Evolutionary conservation across 2,888 invertebrate species (phyloP).

Genomic region (Mythimna vitellina): DNA sequence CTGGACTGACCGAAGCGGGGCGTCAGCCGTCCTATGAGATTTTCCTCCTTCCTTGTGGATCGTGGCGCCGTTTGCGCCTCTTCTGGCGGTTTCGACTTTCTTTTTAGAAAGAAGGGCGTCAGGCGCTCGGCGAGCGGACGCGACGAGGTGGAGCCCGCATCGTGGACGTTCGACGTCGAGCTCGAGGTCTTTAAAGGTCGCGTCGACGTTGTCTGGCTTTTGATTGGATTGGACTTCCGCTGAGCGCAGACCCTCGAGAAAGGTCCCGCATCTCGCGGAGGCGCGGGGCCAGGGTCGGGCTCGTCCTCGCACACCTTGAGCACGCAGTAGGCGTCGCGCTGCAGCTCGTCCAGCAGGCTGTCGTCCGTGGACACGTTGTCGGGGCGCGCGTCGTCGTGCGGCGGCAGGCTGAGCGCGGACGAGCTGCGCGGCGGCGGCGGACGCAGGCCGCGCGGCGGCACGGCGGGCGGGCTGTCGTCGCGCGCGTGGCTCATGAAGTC

Average conservation of each 20-base stretch:
- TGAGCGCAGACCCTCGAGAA: conserved; percentile 85
- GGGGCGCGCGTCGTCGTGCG: conserved; percentile 77
- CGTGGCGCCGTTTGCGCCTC: conserved; percentile 69
- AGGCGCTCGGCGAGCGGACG: conserved; percentile 84
- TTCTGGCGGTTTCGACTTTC: conserved; percentile 82
- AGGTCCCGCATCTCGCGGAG: conserved; percentile 73
- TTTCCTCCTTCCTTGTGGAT: conserved; percentile 80
- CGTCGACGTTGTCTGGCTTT: conserved; percentile 76
- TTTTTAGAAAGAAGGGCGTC: conserved; percentile 87
- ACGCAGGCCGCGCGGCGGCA: conserved; percentile 72
- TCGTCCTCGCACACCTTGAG: conserved; percentile 86
- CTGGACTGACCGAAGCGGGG: conserved; percentile 87
- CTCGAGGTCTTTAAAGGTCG: conserved; percentile 84
- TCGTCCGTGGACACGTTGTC: conserved; percentile 82
- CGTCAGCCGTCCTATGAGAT: conserved; percentile 84
- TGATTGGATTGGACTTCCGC: conserved; percentile 87
- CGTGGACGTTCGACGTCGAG: conserved; percentile 87
- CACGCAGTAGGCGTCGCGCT: conserved; percentile 83
- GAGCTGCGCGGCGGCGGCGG: conserved; percentile 79
- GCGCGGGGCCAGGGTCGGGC: conserved; percentile 54
- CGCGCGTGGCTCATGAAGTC: conserved; percentile 78
- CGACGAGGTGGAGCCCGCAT: conserved; percentile 78
- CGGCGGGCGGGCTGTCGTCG: conserved; percentile 75
- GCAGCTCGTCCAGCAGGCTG: conserved; percentile 85
- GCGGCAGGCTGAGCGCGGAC: conserved; percentile 91